Percentiles rank a stretch among this genome's conserved stretches.
phyloP scores from a whole-genome alignment of 2,797 vertebrate genomes.

The Glyptemys insculpta region DNA sequence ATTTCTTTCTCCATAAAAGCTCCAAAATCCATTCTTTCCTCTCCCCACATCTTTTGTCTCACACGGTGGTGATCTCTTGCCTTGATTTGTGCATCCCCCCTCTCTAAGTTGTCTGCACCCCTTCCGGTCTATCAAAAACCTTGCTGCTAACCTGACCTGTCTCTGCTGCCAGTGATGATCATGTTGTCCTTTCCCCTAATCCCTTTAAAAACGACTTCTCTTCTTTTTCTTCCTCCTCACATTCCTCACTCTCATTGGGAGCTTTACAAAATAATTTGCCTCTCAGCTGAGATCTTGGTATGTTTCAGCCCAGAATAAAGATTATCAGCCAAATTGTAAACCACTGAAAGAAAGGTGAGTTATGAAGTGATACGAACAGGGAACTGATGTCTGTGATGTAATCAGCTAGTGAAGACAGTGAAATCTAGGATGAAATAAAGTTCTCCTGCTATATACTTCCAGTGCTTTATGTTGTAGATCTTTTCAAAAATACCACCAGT shows the following conservation, averaged over 20 bases:
- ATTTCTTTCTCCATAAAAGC: not conserved
- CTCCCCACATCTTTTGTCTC: not conserved
- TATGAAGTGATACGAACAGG: not conserved
- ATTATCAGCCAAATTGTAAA: not conserved
- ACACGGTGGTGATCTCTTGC: not conserved
- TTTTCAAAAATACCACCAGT: not conserved
- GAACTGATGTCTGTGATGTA: not conserved
- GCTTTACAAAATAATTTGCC: not conserved
- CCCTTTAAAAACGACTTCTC: not conserved
- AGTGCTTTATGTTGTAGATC: not conserved
- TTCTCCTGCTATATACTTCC: not conserved
- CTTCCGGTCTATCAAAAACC: not conserved
- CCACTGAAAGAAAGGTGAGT: not conserved
- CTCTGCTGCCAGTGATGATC: not conserved
- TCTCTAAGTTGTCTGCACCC: not conserved
- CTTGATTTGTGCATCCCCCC: not conserved
- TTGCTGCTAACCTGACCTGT: not conserved
- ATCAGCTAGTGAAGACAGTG: not conserved
- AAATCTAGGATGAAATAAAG: not conserved
- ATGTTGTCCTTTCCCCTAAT: not conserved
- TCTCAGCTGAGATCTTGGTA: not conserved
- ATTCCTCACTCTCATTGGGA: not conserved
- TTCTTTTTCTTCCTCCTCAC: not conserved
- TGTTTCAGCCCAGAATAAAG: not conserved
- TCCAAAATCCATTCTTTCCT: not conserved